Evolutionary conservation across 2,113 vertebrate genomes (phyloP), one percentile per base, ranked within the genome.

Genomic region (Hippocampus mohnikei): DNA sequence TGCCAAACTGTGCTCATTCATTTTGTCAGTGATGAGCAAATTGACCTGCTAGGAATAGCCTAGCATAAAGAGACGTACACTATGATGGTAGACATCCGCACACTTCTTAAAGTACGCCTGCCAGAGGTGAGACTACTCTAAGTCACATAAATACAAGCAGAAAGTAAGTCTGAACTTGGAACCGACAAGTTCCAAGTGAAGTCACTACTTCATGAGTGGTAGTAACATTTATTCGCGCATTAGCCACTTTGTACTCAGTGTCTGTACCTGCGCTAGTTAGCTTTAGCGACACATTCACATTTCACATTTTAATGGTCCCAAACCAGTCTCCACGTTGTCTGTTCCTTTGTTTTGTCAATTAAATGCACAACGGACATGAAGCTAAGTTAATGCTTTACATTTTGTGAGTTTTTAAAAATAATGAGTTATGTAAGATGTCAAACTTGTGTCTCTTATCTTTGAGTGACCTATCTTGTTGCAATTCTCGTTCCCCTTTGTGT

Each of bases 1-100:
- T 60, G 91, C 91, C 87, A 95, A 95, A 96, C 96, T 96, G 90
- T 92, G 91, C 91, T 93, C 94, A 94, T 98, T 95, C 92, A 94
- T 97, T 95, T 93, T 83, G 84, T 83, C 89, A 78, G 87, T 93
- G 94, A 93, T 93, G 94, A 90, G 91, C 91, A 84, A 94, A 95
- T 95, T 93, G 94, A 94, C 93, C 94, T 94, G 91, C 88, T 91
- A 92, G 92, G 93, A 92, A 93, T 95, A 93, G 93, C 93, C 58
- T 29, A 20, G 27, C 58, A 9, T 60, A 16, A 60, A 60, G 27
- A 60, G 16, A 60, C 15, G 3, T 60, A 33, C 27, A 18, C 27
- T 33, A 60, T 18, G 16, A 59, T 59, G 25, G 13, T 7, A 59
- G 27, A 59, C 58, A 33, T 29, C 7, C 6, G 13, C 23, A 15